These are phyloP conservation scores for Coturnix japonica DNA, from an alignment of 2,113 vertebrate species.

Conservation along the genomic window DNA sequence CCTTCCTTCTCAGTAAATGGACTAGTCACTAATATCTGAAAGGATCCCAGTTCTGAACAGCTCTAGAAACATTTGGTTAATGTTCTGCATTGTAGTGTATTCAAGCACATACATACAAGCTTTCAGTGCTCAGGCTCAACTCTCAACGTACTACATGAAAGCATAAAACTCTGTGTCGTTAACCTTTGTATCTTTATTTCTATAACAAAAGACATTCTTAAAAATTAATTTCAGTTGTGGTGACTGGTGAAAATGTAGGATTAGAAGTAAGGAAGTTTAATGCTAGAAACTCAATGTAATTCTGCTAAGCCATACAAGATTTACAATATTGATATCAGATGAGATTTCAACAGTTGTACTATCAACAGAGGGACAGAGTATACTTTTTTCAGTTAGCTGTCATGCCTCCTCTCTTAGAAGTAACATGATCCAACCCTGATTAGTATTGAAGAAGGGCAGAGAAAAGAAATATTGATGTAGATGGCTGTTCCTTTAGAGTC, in stretches of 20 bases:
- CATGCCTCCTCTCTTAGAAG: neutral
- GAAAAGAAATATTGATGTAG: neutral
- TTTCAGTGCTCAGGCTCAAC: neutral
- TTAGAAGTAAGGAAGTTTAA: slow-evolving; percentile 21
- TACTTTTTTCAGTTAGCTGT: neutral
- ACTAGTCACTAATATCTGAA: neutral
- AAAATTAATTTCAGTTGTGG: slow-evolving; percentile 14
- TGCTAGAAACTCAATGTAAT: neutral
- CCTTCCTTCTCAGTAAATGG: neutral
- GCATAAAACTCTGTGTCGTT: slow-evolving; percentile 42
- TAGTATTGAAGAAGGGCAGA: neutral
- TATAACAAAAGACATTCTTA: slow-evolving; percentile 6
- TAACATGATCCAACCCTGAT: neutral
- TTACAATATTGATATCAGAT: neutral
- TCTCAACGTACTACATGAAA: neutral
- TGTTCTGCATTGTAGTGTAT: slow-evolving; percentile 22
- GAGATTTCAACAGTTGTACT: neutral
- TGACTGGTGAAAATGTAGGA: neutral
- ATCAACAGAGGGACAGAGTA: neutral
- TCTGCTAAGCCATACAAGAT: too few relatives aligned
- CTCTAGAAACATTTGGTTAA: slow-evolving; percentile 35
- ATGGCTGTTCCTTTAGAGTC: neutral
- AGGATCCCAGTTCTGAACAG: neutral
- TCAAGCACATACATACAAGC: neutral
- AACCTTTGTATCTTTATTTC: neutral